phyloP scores from a whole-genome alignment of 2,888 invertebrate species.

The Isotomurus palustris region DNA sequence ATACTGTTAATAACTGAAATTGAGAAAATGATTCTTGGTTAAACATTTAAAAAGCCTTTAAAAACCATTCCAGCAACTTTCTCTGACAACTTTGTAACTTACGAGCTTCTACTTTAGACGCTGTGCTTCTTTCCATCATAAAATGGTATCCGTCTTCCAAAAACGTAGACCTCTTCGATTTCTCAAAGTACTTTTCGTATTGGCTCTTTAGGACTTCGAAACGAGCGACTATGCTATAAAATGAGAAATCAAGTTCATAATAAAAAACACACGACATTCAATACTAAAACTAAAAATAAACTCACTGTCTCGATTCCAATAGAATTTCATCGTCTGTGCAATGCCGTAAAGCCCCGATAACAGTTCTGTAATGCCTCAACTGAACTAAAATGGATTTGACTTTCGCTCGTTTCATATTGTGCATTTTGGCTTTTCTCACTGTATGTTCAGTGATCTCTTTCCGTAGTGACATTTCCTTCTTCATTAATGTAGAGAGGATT shows the following conservation, averaged over 20 bases:
- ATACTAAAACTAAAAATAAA: too few relatives aligned
- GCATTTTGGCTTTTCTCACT: slow-evolving; percentile 56
- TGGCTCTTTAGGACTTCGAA: slow-evolving; percentile 70
- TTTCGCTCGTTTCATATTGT: slow-evolving; percentile 78
- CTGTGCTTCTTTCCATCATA: slow-evolving; percentile 11
- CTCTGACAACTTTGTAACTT: too few relatives aligned
- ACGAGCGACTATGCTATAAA: too few relatives aligned
- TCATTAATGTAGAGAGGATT: slow-evolving; percentile 16
- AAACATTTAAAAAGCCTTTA: neutral
- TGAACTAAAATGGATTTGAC: slow-evolving; percentile 74
- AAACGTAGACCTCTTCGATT: neutral
- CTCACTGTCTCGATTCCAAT: too few relatives aligned
- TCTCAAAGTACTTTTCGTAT: neutral
- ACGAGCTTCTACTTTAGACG: slow-evolving; percentile 9
- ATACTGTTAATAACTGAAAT: neutral
- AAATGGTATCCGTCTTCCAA: slow-evolving; percentile 10
- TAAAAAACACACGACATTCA: too few relatives aligned
- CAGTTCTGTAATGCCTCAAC: too few relatives aligned
- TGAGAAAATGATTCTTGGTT: neutral
- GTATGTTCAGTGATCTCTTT: slow-evolving; percentile 20
- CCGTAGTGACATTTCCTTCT: slow-evolving; percentile 23
- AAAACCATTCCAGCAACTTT: neutral
- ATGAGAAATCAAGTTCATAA: too few relatives aligned
- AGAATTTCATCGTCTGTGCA: too few relatives aligned
- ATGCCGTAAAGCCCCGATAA: too few relatives aligned